These are phyloP conservation scores for Brachionus paranguensis DNA, from an alignment of 1,140 invertebrate species.

Conservation along the genomic window DNA sequence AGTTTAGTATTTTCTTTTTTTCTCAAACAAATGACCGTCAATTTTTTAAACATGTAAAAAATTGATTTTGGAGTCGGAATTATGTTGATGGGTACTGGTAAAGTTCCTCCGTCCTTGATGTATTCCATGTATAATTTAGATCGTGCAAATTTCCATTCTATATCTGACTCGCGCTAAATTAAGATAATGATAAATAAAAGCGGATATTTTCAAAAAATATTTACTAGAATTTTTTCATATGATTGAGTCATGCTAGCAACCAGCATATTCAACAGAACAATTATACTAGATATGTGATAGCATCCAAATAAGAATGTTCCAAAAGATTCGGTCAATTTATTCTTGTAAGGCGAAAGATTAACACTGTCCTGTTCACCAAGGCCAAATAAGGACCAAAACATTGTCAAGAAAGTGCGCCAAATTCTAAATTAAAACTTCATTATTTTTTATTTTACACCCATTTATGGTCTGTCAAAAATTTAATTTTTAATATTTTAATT, in stretches of 20 bases:
- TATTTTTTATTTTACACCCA: not conserved
- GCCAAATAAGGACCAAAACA: constrained; percentile 71
- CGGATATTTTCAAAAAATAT: not conserved
- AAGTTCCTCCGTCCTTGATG: constrained; percentile 75
- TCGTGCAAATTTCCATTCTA: constrained; percentile 84
- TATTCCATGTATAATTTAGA: constrained; percentile 84
- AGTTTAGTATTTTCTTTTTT: not conserved
- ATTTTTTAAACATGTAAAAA: not conserved
- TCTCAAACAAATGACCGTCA: not conserved
- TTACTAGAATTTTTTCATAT: constrained; percentile 58
- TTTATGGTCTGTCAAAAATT: too few species aligned
- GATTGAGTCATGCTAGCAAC: constrained; percentile 60
- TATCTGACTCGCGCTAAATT: constrained; percentile 71
- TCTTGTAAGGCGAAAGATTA: constrained; percentile 56
- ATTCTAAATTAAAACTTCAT: constrained; percentile 54
- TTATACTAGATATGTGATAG: constrained; percentile 57
- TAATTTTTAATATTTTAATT: too few species aligned
- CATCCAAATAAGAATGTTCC: constrained; percentile 53
- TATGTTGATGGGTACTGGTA: constrained; percentile 80
- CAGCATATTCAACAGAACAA: constrained; percentile 59
- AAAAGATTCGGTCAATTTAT: constrained; percentile 40
- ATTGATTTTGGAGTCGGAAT: constrained; percentile 78
- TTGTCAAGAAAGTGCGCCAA: constrained; percentile 62
- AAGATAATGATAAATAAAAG: not conserved
- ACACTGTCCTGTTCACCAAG: constrained; percentile 64